Percentiles rank a stretch among this genome's conserved stretches.
Conservation (phyloP, 1,140 invertebrate genomes). For the Rhopalosiphum padi region DNA sequence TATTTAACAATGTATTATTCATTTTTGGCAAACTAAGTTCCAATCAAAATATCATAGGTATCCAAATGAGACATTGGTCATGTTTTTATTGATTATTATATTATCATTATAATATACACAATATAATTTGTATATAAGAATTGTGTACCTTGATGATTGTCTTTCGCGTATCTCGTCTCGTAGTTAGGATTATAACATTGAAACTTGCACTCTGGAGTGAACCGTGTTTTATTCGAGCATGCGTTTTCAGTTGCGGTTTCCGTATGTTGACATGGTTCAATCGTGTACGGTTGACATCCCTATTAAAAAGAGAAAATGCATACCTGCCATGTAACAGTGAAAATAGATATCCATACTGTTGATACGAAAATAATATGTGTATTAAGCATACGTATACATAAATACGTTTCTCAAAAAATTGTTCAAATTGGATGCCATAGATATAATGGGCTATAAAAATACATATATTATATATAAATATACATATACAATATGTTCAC, state of each 20-base stretch:
- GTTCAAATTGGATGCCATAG: no score
- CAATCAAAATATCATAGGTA: no score
- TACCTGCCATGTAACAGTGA: not conserved
- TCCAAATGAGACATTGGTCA: not conserved
- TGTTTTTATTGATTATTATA: not conserved
- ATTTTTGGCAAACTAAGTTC: no score
- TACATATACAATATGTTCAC: no score
- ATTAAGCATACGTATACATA: no score
- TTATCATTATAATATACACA: not conserved
- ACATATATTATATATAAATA: no score
- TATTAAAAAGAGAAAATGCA: not conserved
- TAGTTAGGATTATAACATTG: not conserved
- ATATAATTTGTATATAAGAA: not conserved
- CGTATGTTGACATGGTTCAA: slow-evolving; percentile 36
- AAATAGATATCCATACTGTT: not conserved
- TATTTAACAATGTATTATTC: no score
- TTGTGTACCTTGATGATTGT: slow-evolving; percentile 5
- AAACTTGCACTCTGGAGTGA: slow-evolving; percentile 5
- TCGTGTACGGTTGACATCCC: slow-evolving; percentile 44
- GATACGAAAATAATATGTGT: not conserved
- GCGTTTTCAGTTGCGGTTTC: not conserved
- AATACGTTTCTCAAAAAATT: no score
- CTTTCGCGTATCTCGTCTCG: not conserved
- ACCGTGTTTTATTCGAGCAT: slow-evolving; percentile 18
- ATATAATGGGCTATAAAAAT: no score